Evolutionary conservation across 2,888 invertebrate genomes (phyloP).

Genomic region (Plagodis dolabraria): DNA sequence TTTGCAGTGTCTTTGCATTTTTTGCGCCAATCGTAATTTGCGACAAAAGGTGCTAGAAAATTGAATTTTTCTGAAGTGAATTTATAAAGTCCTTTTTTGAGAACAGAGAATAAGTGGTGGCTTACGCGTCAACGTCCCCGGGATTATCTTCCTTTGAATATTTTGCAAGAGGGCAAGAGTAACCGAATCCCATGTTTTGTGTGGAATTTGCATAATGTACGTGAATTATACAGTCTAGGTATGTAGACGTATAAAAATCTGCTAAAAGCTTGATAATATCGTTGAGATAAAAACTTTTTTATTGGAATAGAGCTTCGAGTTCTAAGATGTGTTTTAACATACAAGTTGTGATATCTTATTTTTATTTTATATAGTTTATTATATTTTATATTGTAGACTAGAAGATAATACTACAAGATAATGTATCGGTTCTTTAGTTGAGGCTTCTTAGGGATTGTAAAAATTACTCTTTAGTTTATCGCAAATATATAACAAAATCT

Average conservation of each 20-base stretch:
- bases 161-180: slow-evolving; percentile 20
- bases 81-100: slow-evolving; percentile 24
- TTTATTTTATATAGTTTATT: too few species aligned
- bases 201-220: slow-evolving; percentile 30
- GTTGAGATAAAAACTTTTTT: not conserved
- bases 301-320: too few species aligned
- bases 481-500: too few species aligned
- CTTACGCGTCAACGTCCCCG: slow-evolving; percentile 23
- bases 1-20: not conserved
- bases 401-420: too few species aligned
- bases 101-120: slow-evolving; percentile 28
- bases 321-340: too few species aligned
- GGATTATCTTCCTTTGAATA: slow-evolving; percentile 33
- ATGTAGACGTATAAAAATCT: slow-evolving; percentile 8
- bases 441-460: too few species aligned
- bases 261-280: not conserved
- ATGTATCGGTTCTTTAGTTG: too few species aligned
- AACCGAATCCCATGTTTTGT: slow-evolving; percentile 18
- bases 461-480: too few species aligned
- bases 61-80: slow-evolving; percentile 21
- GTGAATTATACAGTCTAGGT: slow-evolving; percentile 7
- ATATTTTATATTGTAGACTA: too few species aligned
- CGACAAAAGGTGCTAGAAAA: slow-evolving; percentile 14
- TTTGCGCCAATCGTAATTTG: slow-evolving; percentile 1
- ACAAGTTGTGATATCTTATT: too few species aligned